These are phyloP conservation scores for rabbit (Oryctolagus cuniculus) DNA, from an alignment of 2,113 vertebrate species.

Conservation along the genomic window mOryCun1.1 NC_091439.1:121336001-121336500, in stretches of 20 bases:
- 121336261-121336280: neutral
- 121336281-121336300: neutral
- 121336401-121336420: neutral
- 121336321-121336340: neutral
- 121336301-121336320: neutral
- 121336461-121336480: no score
- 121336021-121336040: neutral
- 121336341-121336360: neutral
- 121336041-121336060: neutral
- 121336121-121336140: neutral
- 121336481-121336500: no score
- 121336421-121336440: neutral
- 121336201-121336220: neutral
- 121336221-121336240: neutral
- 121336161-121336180: neutral
- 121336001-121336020: neutral
- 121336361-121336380: constrained; percentile 17
- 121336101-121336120: neutral
- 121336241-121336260: neutral
- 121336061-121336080: neutral
- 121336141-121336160: neutral
- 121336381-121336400: neutral
- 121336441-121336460: neutral
- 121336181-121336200: constrained; percentile 1
- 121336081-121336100: neutral